Evolutionary conservation across 2,113 vertebrate genomes (phyloP).

Genomic region (Gobiocypris rarus): DNA sequence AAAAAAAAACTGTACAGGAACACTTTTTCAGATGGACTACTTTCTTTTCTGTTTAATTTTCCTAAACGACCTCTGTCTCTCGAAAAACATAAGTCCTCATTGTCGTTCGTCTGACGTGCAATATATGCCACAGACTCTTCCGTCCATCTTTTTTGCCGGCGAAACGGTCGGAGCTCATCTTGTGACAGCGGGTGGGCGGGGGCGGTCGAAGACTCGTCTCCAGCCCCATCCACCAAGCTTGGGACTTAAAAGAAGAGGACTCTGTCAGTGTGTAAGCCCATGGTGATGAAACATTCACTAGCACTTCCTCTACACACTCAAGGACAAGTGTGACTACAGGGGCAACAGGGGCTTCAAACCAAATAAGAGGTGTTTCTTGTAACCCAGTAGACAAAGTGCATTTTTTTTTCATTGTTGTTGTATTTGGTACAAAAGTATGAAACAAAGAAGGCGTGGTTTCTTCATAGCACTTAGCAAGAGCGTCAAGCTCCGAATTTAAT

Average conservation of each 20-base stretch:
- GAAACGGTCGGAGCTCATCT: conserved; percentile 21
- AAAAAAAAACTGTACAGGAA: conserved; percentile 39
- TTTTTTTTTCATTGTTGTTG: conserved; percentile 54
- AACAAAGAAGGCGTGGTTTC: conserved; percentile 68
- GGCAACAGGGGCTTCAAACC: conserved; percentile 71
- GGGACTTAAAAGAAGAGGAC: conserved; percentile 67
- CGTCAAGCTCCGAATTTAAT: conserved; percentile 65
- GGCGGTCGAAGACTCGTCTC: conserved; percentile 58
- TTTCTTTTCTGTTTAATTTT: conserved; percentile 31
- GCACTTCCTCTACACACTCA: conserved; percentile 70
- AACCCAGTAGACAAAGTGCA: conserved; percentile 64
- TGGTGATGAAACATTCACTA: conserved; percentile 57
- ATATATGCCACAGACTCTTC: conserved; percentile 78
- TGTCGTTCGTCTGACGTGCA: conserved; percentile 74
- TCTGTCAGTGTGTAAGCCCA: conserved; percentile 58
- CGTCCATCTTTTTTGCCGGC: conserved; percentile 64
- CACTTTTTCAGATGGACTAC: conserved; percentile 26
- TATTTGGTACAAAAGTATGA: conserved; percentile 61
- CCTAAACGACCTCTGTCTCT: conserved; percentile 34
- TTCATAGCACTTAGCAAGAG: conserved; percentile 79
- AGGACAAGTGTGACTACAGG: conserved; percentile 62
- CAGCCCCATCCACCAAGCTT: conserved; percentile 23
- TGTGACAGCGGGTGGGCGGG: neutral
- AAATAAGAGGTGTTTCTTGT: conserved; percentile 70
- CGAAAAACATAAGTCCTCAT: conserved; percentile 57